Evolutionary conservation across 2,888 invertebrate species (phyloP), one percentile per base, ranked within the genome.

Genomic region (Micropterix aruncella): DNA sequence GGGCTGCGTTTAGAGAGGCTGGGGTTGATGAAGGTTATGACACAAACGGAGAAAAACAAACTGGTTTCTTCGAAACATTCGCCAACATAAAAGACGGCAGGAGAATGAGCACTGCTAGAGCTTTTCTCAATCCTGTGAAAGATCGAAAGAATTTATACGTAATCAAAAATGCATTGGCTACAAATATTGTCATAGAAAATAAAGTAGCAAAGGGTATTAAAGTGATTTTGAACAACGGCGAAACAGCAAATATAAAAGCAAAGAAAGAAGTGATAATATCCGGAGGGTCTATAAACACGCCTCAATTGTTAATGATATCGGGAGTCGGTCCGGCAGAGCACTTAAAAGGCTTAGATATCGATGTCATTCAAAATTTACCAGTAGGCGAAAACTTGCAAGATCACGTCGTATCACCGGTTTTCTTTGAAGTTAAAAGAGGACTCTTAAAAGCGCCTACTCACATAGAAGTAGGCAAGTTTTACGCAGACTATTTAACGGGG

Each of bases 231-330:
- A 37, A 67, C 53, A 51, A 60, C 51, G 52, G 55, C 14, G 52
- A 51, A 41, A 49, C 48, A 2, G 40, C 61, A 2, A 57, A 52
- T 0, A 16, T 65, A 1, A 53, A 50, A 40, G 77, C 77, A 3
- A 62, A 62, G 9, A 76, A 74, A 47, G 80, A 80, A 53, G 70
- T 84, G 1, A 74, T 84, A 45, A 53, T 85, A 3, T 74, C 77
- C 7, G 79, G 75, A 1, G 84, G 84, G 3, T 67, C 78, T 2
- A 66, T 84, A 42, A 79, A 75, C 51, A 73, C 77, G 1, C 79
- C 83, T 0, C 80, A 84, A 54, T 53, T 85, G 3, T 60, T 85
- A 38, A 74, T 83, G 75, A 58, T 83, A 12, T 81, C 80, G 1
- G 83, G 83, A 1, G 65, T 82, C 7, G 77, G 77, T 0, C 76